Base-by-base conservation (phyloP, 2,888 invertebrate genomes). In the Thyatira batis region DNA sequence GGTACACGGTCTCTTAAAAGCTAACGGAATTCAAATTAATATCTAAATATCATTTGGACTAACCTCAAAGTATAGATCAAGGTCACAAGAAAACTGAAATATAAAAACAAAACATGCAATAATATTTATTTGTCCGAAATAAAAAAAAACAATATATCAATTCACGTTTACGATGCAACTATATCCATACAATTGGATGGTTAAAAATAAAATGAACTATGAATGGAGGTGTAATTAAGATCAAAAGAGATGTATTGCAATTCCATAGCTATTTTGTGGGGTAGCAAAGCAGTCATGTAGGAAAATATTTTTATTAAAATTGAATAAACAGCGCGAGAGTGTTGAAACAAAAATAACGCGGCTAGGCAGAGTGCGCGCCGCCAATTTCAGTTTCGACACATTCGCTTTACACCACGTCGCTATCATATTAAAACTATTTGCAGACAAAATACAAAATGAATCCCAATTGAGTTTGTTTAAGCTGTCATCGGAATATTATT, bases 301-400 rank as follows among this genome's bases (percentile, higher is more conserved):
- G 61, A 67, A 76, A 80, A 82, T 76, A 78, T 83, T 82, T 76
- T 82, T 81, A 85, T 82, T 84, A 80, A 85, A 82, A 83, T 83
- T 80, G 78, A 80, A 82, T 84, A 84, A 84, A 86, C 82, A 81
- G 63, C 60, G 69, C 73, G 73, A 65, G 76, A 71, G 77, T 74
- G 76, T 58, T 52, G 78, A 68, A 87, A 82, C 85, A 86, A 88
- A 91, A 90, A 91, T 91, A 91, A 86, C 89, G 73, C 76, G 69
- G 73, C 76, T 68, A 76, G 76, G 77, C 76, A 71, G 77, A 65
- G 66, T 65, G 60, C 68, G 60, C 69, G 71, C 68, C 71, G 76
- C 72, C 76, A 73, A 77, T 76, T 80, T 79, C 82, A 82, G 82
- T 81, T 79, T 70, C 79, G 73, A 78, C 76, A 77, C 77, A 80